Conservation (phyloP, 1,140 invertebrate genomes). For the Philopotamus ludificatus region DNA sequence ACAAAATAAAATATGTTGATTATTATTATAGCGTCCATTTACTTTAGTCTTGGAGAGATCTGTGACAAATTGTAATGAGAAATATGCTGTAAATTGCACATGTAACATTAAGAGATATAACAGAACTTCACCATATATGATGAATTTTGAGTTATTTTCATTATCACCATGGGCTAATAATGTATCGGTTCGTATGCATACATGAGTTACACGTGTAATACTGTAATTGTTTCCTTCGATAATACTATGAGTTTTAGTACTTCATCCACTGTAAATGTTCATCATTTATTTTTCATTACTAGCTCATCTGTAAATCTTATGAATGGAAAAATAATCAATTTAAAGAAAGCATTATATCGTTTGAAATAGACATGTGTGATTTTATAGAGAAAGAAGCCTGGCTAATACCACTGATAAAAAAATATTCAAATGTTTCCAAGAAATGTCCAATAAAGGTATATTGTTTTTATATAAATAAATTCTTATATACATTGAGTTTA, state of each 20-base stretch:
- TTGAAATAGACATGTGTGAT: neutral
- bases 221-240: neutral
- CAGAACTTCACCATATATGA: neutral
- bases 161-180: neutral
- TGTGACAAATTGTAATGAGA: constrained; percentile 12
- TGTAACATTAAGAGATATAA: neutral
- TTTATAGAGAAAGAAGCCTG: neutral
- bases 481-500: neutral
- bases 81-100: neutral
- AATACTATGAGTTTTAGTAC: neutral
- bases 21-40: too few species aligned
- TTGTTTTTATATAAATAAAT: neutral
- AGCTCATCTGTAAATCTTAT: too few species aligned
- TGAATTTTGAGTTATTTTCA: neutral
- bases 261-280: neutral
- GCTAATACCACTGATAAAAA: neutral
- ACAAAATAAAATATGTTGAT: too few species aligned
- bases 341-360: neutral
- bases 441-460: constrained; percentile 1
- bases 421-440: neutral
- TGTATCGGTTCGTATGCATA: too few species aligned
- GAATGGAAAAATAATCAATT: constrained; percentile 12
- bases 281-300: too few species aligned
- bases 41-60: too few species aligned
- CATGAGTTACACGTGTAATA: too few species aligned